Base-by-base conservation (phyloP, 2,113 vertebrate genomes). In the Potamarius usumacintae region DNA sequence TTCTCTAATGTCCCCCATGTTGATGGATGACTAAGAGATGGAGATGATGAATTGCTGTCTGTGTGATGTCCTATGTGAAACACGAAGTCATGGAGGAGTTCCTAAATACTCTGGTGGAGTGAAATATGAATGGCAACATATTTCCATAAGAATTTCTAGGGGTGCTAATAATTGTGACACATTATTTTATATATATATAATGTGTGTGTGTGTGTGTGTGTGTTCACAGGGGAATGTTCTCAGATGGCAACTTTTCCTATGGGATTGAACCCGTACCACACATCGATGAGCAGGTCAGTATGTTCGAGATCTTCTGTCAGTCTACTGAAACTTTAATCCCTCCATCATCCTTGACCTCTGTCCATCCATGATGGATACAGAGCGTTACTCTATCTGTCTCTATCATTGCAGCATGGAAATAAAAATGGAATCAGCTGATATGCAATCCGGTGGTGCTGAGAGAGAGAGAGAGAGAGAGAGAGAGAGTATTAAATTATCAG, bases 211-310 rank as follows among this genome's bases (percentile, higher is more conserved):
- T 71, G 60, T 88, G 58, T 87, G 55, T 88, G 22, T 88, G 42
- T 90, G 48, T 88, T 22, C 42, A 65, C 93, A 99, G 97, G 0
- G 98, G 98, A 7, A 96, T 98, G 92, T 99, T 99, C 94, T 99
- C 96, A 0, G 97, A 99, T 0, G 96, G 97, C 69, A 96, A 95
- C 83, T 95, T 96, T 89, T 96, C 96, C 1, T 99, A 97, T 34
- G 95, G 94, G 55, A 94, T 99, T 42, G 95, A 99, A 93, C 97
- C 97, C 25, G 91, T 92, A 48, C 92, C 17, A 80, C 91, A 92
- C 76, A 5, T 87, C 83, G 72, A 74, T 11, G 89, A 86, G 30
- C 83, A 93, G 90, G 89, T 90, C 69, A 83, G 79, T 48, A 57
- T 60, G 79, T 81, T 30, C n/a, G 82, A 18, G 76, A 25, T 72